Evolutionary conservation across 1,140 invertebrate genomes (phyloP), one percentile per base, ranked within the genome.

Genomic region (Danaus melanippus): DNA sequence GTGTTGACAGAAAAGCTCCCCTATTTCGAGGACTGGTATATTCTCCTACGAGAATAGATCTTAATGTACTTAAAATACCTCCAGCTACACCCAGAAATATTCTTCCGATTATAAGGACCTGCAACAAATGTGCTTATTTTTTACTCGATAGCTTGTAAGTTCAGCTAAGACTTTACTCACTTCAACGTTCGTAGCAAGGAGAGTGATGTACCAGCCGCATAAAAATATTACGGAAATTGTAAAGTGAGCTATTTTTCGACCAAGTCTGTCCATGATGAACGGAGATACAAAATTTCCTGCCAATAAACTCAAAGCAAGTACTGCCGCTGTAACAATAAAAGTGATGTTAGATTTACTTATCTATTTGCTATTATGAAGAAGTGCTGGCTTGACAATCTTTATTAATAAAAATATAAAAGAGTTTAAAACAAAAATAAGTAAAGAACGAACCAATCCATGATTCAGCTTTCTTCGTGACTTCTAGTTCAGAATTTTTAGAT

Each of bases 1-100:
- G 66, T 0, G 75, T 68, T 2, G 87, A 87, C n/a, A 91, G 71
- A 6, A 91, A 79, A 10, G 88, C 71, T 8, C 90, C 88, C 42
- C 90, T 71, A 53, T 89, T 76, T 55, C 69, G 75, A 0, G 90
- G 89, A 15, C 86, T 82, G 3, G 83, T 81, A 60, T 76, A 83
- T 47, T 84, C 81, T 10, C 74, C 79, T 8, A 84, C 62, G 7
- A 83, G 67, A n/a, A 73, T 68, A 1, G 79, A 79, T 10, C 76
- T 68, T 2, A 82, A 61, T 9, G 71, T 76, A 6, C 49, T 54
- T 9, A 78, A 56, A 49, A 82, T 69, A 5, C 81, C 81, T 0
- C 66, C 61, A 9, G 77, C 70, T 12, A 80, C 11, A 0, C 81
- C 81, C 15, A 76, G 69, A 0, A 80, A 56, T 8, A 74, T 53